Evolutionary conservation across 2,888 invertebrate genomes (phyloP).

Genomic region (Conops quadrifasciatus): DNA sequence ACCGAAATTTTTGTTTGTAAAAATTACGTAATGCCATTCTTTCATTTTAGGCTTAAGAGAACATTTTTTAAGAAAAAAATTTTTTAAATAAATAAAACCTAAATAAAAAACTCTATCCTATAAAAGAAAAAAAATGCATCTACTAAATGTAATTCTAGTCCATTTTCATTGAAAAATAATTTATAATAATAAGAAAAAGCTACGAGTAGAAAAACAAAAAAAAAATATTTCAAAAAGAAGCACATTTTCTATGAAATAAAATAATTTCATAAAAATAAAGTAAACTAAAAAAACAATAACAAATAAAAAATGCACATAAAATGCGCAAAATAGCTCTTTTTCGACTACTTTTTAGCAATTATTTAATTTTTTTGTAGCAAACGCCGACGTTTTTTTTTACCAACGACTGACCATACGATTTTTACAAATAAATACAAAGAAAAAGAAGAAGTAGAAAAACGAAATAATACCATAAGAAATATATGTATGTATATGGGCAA

Average conservation of each 20-base stretch:
- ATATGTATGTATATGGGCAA: not conserved
- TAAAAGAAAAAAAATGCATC: slow-evolving; percentile 29
- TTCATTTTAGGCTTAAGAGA: slow-evolving; percentile 15
- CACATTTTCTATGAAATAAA: slow-evolving; percentile 41
- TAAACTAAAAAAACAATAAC: slow-evolving; percentile 33
- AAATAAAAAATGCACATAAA: slow-evolving; percentile 31
- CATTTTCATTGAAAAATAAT: slow-evolving; percentile 45
- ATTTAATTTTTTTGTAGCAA: no score
- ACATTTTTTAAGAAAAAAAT: not conserved
- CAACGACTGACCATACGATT: slow-evolving; percentile 37
- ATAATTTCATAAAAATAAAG: slow-evolving; percentile 29
- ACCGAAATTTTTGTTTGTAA: not conserved
- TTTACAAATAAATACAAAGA: slow-evolving; percentile 9
- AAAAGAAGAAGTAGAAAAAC: not conserved
- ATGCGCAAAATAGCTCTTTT: slow-evolving; percentile 27
- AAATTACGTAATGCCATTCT: slow-evolving; percentile 23
- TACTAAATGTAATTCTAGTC: slow-evolving; percentile 42
- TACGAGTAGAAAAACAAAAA: slow-evolving; percentile 30
- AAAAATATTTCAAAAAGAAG: slow-evolving; percentile 39
- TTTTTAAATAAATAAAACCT: slow-evolving; percentile 6
- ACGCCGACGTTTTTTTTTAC: slow-evolving; percentile 22
- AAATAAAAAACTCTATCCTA: slow-evolving; percentile 28
- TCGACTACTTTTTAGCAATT: slow-evolving; percentile 16
- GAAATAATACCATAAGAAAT: not conserved
- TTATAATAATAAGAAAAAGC: slow-evolving; percentile 38